Evolutionary conservation across 2,888 invertebrate genomes (phyloP), one percentile per base, ranked within the genome.

Genomic region (Carabus problematicus): DNA sequence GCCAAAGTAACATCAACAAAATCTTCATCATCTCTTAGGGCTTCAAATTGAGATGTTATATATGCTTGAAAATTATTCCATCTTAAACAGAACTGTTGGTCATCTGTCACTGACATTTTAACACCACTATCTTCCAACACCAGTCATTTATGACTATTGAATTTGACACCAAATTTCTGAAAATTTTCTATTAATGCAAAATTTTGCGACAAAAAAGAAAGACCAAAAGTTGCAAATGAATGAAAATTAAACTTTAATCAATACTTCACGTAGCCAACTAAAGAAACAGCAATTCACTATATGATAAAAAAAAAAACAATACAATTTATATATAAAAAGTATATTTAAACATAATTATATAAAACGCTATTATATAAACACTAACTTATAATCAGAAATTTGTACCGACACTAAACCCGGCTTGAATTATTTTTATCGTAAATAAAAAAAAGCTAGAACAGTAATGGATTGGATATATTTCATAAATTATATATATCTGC

Each of bases 21-120:
- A 84, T 92, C 91, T 86, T 93, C 92, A 84, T 91, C 91, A 85
- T 91, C 90, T 81, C 93, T 87, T 79, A 93, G 86, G 79, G 91
- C 88, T 85, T 92, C 92, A 85, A 93, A 92, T 83, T 93, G 92
- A 82, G 91, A 90, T 79, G 92, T 91, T 82, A 93, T 91, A 84
- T 93, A 93, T 75, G 91, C 91, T 86, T 92, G 92, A 86, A 91
- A 91, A 86, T 93, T 92, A 86, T 93, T 93, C 93, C 93, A 93
- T 85, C 92, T 88, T 84, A 93, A 88, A 87, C 93, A 93, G 85
- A 92, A 93, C 85, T 92, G 92, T 86, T 93, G 93, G 85, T 91
- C 91, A 82, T 87, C 88, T 82, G 84, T 85, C 84, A 85, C 74
- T 71, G 77, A 77, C 79, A 79, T 80, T 67, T 41, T 72, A 68